A percentile compares a stretch with the other conserved stretches of the same genome.
phyloP scores from a whole-genome alignment of 1,140 invertebrate genomes.

The Aphis craccivora region DNA sequence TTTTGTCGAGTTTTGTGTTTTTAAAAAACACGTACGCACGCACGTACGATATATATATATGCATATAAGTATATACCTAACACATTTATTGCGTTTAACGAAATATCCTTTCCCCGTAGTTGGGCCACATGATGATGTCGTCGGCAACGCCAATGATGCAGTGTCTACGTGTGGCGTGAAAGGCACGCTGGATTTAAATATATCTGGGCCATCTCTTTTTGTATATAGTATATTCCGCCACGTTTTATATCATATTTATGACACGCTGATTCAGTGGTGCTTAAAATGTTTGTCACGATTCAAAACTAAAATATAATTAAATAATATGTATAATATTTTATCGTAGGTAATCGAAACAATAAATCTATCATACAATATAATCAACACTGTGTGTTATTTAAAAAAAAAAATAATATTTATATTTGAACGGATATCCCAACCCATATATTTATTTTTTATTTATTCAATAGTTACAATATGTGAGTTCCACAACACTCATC shows the following conservation, averaged over 20 bases:
- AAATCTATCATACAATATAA: not conserved
- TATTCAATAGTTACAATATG: not conserved
- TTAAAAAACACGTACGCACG: not conserved
- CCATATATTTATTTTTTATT: not conserved
- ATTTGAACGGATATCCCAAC: not conserved
- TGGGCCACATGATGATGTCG: constrained; percentile 3
- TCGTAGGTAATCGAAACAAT: not conserved
- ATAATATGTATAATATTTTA: not conserved
- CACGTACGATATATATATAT: too few relatives aligned
- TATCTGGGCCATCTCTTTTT: constrained; percentile 49
- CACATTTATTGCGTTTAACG: not conserved
- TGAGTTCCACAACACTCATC: not conserved
- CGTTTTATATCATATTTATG: constrained; percentile 46
- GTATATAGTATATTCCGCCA: not conserved
- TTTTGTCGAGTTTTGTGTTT: not conserved
- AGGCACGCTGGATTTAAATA: constrained; percentile 54
- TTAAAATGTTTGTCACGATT: constrained; percentile 30
- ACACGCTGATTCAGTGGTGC: constrained; percentile 36
- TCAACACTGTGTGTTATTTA: not conserved
- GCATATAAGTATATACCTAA: not conserved
- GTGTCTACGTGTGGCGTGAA: constrained; percentile 20
- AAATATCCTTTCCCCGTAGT: not conserved
- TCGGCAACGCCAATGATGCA: not conserved
- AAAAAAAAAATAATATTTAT: not conserved
- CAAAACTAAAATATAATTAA: not conserved